Percentiles rank a stretch among this genome's conserved stretches.
Evolutionary conservation across 2,113 vertebrate species (phyloP).

Genomic region (Canis aureus): DNA sequence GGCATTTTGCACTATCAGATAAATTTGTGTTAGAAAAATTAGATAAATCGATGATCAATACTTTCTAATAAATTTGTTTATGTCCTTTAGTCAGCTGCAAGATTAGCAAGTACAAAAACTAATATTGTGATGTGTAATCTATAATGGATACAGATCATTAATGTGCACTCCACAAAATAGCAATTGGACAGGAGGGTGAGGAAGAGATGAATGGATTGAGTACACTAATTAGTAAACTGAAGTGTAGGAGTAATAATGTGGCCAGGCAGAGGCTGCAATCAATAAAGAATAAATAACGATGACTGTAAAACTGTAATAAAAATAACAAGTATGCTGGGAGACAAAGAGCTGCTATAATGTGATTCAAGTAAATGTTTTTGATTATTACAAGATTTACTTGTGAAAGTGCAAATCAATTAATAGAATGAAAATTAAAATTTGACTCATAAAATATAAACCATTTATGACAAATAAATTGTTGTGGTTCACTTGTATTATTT

Average conservation of each 20-base stretch:
- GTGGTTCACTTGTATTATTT: not conserved
- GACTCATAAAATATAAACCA: not conserved
- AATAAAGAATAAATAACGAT: constrained; percentile 18
- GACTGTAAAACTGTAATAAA: constrained; percentile 20
- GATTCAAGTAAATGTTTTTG: not conserved
- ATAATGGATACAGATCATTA: not conserved
- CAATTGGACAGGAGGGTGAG: not conserved
- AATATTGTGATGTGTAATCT: not conserved
- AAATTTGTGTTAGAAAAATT: not conserved
- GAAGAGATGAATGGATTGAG: constrained; percentile 11
- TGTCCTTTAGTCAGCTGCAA: not conserved
- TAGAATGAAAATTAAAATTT: constrained; percentile 50
- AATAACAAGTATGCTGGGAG: not conserved
- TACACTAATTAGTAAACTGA: constrained; percentile 50
- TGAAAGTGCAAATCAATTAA: not conserved
- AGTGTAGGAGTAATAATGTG: not conserved
- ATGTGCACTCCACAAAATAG: not conserved
- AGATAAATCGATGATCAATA: not conserved
- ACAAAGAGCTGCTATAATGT: not conserved
- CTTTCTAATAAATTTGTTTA: not conserved
- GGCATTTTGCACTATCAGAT: not conserved
- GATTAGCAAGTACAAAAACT: not conserved
- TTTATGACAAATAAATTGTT: not conserved
- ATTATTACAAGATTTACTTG: not conserved
- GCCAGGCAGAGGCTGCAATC: not conserved